phyloP scores from a whole-genome alignment of 64 coral and sea anemone species.

The Stichodactyla mertensii region DNA sequence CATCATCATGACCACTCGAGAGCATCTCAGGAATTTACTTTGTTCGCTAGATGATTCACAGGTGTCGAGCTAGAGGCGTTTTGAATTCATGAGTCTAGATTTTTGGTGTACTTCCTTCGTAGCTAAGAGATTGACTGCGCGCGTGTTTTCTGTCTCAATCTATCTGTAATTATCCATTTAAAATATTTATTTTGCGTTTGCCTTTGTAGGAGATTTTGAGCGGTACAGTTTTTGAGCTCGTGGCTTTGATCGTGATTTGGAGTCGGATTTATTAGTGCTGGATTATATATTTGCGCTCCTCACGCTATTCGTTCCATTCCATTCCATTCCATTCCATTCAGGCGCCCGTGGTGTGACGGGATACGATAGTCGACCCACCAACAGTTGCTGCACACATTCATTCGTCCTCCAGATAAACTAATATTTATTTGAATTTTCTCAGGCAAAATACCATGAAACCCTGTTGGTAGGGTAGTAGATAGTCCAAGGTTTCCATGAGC shows the following conservation, averaged over 20 bases:
- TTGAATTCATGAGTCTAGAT: not conserved
- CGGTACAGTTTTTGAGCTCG: not conserved
- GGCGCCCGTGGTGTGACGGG: conserved; percentile 24
- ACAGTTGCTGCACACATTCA: not conserved
- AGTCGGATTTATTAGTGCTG: not conserved
- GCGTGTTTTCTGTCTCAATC: not conserved
- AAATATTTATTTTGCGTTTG: not conserved
- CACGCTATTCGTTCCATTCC: not conserved
- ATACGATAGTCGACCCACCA: not conserved
- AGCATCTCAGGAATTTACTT: not conserved
- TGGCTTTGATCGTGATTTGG: not conserved
- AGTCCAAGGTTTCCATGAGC: conserved; percentile 17
- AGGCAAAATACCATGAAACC: not conserved
- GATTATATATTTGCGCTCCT: not conserved
- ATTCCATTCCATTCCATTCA: not conserved
- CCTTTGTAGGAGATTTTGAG: not conserved
- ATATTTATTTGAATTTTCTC: not conserved
- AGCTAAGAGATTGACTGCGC: not conserved
- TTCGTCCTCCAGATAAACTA: not conserved
- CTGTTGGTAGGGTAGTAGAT: not conserved
- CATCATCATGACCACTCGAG: not conserved
- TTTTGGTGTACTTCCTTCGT: not conserved
- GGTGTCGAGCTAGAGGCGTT: not conserved
- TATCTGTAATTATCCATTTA: not conserved
- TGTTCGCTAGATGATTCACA: not conserved